Conservation (phyloP, 1,140 invertebrate genomes). For the Onthophagus taurus region DNA sequence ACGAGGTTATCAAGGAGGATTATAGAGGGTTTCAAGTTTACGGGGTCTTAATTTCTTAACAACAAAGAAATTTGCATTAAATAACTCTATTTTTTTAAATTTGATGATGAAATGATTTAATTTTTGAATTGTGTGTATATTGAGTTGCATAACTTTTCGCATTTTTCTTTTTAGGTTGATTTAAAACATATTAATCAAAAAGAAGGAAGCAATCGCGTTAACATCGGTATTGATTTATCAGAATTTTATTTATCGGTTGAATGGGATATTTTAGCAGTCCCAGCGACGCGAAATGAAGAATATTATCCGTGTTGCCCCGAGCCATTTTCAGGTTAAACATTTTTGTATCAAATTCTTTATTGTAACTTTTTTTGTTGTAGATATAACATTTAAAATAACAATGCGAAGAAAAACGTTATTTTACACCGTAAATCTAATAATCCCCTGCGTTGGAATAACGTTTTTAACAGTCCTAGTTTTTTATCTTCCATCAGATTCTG, state of each 20-base stretch:
- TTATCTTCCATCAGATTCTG: constrained; percentile 90
- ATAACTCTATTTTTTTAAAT: background rate
- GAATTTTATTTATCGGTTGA: constrained; percentile 91
- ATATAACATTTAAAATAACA: constrained; percentile 94
- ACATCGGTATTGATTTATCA: constrained; percentile 77
- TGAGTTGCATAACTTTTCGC: constrained; percentile 1
- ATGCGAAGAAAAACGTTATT: constrained; percentile 86
- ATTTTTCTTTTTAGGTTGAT: constrained; percentile 64
- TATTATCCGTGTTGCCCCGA: constrained; percentile 81
- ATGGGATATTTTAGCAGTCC: constrained; percentile 89
- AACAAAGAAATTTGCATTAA: too few relatives aligned
- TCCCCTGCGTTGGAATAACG: constrained; percentile 83
- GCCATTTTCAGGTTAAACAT: constrained; percentile 65
- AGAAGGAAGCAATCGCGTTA: constrained; percentile 65
- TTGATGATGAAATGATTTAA: background rate
- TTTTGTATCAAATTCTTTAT: background rate
- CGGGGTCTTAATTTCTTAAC: too few relatives aligned
- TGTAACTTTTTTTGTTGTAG: constrained; percentile 43
- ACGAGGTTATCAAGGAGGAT: too few relatives aligned
- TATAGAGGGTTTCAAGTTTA: too few relatives aligned
- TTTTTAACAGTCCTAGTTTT: constrained; percentile 93
- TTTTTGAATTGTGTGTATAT: background rate
- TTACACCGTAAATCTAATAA: constrained; percentile 86
- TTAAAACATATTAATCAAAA: constrained; percentile 72
- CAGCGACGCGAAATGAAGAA: constrained; percentile 80